phyloP scores from a whole-genome alignment of 2,113 vertebrate species.

The Theristicus caerulescens region DNA sequence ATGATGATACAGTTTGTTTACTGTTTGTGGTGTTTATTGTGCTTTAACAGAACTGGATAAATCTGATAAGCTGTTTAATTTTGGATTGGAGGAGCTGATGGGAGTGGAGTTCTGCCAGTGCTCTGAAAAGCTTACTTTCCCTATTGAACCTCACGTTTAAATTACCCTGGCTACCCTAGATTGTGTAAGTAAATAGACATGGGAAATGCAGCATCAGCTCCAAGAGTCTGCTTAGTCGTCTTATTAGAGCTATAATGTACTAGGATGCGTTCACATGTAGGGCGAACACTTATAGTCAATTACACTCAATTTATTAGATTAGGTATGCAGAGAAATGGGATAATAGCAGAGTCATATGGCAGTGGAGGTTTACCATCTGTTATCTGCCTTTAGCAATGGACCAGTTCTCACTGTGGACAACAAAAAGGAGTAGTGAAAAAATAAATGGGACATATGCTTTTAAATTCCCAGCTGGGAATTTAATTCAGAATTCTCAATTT shows the following conservation, averaged over 20 bases:
- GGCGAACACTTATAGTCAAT: slow-evolving; percentile 34
- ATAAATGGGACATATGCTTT: background rate
- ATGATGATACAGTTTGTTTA: background rate
- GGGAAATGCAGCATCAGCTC: background rate
- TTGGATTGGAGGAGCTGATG: background rate
- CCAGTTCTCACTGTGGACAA: background rate
- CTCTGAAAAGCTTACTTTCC: background rate
- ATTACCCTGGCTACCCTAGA: background rate
- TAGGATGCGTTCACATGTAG: background rate
- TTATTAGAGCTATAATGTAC: background rate
- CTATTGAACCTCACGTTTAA: background rate
- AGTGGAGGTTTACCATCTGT: slow-evolving; percentile 34
- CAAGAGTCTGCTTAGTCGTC: background rate
- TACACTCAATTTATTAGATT: slow-evolving; percentile 44
- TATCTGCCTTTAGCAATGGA: slow-evolving; percentile 31
- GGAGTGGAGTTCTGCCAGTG: background rate
- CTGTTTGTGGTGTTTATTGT: background rate
- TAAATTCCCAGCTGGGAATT: background rate
- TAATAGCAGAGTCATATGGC: slow-evolving; percentile 47
- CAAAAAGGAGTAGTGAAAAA: background rate
- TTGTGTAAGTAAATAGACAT: background rate
- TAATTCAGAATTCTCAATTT: background rate
- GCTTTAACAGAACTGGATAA: background rate
- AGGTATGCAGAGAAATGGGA: slow-evolving; percentile 14
- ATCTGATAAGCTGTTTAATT: background rate